Evolutionary conservation across 2,888 invertebrate species (phyloP).

Genomic region (Cantharis rustica): DNA sequence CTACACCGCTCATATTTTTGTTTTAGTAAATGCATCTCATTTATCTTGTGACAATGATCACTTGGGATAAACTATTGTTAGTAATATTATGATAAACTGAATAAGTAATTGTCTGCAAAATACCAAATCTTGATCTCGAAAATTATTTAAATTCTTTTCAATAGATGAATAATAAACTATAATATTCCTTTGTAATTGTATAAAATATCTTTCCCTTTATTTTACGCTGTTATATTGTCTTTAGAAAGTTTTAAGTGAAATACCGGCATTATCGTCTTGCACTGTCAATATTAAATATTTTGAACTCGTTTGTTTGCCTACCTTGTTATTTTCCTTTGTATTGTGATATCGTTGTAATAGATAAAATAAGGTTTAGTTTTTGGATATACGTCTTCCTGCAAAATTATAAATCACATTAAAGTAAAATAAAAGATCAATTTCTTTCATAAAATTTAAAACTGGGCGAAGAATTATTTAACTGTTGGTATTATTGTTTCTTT

Average conservation of each 20-base stretch:
- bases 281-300: slow-evolving; percentile 38
- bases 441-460: background rate
- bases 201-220: background rate
- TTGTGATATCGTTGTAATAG: slow-evolving; percentile 21
- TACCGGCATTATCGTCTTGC: slow-evolving; percentile 32
- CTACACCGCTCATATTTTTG: background rate
- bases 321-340: slow-evolving; percentile 27
- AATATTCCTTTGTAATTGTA: background rate
- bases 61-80: background rate
- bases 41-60: background rate
- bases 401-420: background rate
- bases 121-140: background rate
- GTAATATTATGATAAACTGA: background rate
- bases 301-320: slow-evolving; percentile 31
- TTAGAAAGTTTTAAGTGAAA: slow-evolving; percentile 20
- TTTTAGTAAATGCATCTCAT: background rate
- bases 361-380: background rate
- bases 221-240: slow-evolving; percentile 9
- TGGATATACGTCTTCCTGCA: background rate
- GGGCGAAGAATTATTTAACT: too few species aligned
- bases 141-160: background rate
- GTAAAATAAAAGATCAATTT: background rate
- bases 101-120: background rate
- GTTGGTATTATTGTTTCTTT: background rate
- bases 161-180: background rate